Evolutionary conservation across 2,113 vertebrate species (phyloP), one percentile per base, ranked within the genome.

Genomic region (Scartelaos histophorus): DNA sequence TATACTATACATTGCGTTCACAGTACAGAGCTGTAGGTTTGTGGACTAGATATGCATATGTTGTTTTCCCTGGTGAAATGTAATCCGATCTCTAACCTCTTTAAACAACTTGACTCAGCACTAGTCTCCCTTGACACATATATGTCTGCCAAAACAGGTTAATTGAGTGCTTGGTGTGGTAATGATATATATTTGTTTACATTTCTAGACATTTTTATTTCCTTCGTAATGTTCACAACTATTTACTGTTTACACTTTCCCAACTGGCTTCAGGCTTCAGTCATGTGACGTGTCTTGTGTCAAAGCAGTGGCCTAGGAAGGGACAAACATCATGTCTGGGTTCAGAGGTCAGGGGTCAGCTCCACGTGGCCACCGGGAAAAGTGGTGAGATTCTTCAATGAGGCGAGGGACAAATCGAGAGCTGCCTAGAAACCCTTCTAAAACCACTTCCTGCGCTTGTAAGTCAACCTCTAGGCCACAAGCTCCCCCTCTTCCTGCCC

Each of bases 301-400:
- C 58, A 61, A 34, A 61, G 5, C 7, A 16, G 25, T 19, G 34
- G 34, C 35, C 17, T 43, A n/a, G 34, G 34, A 64, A 34, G 25
- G 47, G 25, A 19, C 29, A 51, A 43, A 69, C 29, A 62, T 0
- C 16, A 62, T 13, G n/a, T 64, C 19, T 57, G 66, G 53, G 64
- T 24, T 73, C 19, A 69, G 58, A 66, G 19, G 51, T 70, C 35
- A 56, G 29, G 47, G 22, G 51, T 70, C 47, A 56, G 43, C 10
- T 24, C n/a, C 19, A 47, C 21, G 62, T 11, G 25, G 45, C 24
- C 10, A 43, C 7, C 65, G 5, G 38, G 11, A 22, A 16, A n/a
- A 47, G 13, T 12, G 5, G n/a, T 47, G 43, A 46, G 13, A 46
- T 43, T 21, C 10, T 21, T 43, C 13, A 19, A 1, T 5, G 38